Conservation (phyloP, 2,113 vertebrate genomes). For the Candoia aspera region DNA sequence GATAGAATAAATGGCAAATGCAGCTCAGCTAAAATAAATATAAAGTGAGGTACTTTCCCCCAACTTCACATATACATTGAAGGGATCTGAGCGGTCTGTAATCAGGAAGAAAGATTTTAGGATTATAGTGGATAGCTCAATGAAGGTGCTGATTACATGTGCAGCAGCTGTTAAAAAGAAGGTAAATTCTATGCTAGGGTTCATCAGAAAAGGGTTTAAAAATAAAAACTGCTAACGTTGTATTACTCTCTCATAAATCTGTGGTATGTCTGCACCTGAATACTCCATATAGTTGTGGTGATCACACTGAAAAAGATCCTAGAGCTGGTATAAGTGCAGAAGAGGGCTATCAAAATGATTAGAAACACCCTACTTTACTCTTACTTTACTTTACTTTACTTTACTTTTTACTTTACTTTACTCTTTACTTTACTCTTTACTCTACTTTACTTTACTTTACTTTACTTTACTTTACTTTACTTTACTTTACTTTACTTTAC, state of each 20-base stretch:
- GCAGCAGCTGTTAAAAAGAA: not conserved
- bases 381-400: too few species aligned
- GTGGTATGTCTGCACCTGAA: not conserved
- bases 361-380: not conserved
- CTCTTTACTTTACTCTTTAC: too few species aligned
- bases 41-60: not conserved
- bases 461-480: too few species aligned
- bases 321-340: not conserved
- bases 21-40: not conserved
- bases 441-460: too few species aligned
- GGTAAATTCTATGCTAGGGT: not conserved
- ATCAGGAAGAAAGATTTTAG: not conserved
- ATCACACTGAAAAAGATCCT: not conserved
- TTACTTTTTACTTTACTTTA: too few species aligned
- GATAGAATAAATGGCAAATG: not conserved
- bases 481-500: too few species aligned
- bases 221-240: not conserved
- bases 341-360: not conserved
- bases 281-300: not conserved
- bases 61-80: not conserved
- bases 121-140: not conserved
- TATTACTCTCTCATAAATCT: not conserved
- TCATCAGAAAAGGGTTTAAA: not conserved
- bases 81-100: not conserved
- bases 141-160: not conserved